These are phyloP conservation scores for Tor tambroides DNA, from an alignment of 2,113 vertebrate species.

Conservation along the genomic window DNA sequence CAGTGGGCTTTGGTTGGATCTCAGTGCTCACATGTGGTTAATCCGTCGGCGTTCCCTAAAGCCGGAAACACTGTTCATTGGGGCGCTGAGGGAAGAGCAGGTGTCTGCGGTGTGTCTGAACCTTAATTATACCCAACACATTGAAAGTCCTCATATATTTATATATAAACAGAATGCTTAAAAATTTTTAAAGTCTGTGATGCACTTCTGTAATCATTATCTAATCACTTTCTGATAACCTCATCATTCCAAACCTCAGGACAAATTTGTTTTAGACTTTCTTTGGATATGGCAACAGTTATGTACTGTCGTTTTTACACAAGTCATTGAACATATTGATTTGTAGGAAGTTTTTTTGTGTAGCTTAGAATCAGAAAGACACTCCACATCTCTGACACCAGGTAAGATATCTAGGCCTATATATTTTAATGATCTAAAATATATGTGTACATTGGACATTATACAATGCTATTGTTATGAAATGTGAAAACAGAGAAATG, in stretches of 20 bases:
- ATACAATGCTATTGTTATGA: not conserved
- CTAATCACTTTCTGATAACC: not conserved
- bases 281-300: not conserved
- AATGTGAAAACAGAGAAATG: not conserved
- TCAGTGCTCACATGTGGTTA: slow-evolving; percentile 60
- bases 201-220: not conserved
- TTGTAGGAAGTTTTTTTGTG: not conserved
- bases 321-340: not conserved
- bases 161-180: too few species aligned
- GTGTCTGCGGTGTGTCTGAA: slow-evolving; percentile 46
- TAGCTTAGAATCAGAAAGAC: not conserved
- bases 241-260: not conserved
- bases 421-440: not conserved
- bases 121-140: not conserved
- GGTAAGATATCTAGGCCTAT: not conserved
- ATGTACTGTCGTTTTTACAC: not conserved
- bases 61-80: slow-evolving; percentile 56
- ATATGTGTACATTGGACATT: not conserved
- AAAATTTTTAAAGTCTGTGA: not conserved
- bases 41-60: slow-evolving; percentile 59
- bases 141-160: slow-evolving; percentile 8
- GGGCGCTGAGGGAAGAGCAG: slow-evolving; percentile 46
- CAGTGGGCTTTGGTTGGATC: slow-evolving; percentile 54
- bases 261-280: not conserved
- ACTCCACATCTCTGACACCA: not conserved